Base-by-base conservation (phyloP, 1,140 invertebrate genomes). In the Periplaneta americana region DNA sequence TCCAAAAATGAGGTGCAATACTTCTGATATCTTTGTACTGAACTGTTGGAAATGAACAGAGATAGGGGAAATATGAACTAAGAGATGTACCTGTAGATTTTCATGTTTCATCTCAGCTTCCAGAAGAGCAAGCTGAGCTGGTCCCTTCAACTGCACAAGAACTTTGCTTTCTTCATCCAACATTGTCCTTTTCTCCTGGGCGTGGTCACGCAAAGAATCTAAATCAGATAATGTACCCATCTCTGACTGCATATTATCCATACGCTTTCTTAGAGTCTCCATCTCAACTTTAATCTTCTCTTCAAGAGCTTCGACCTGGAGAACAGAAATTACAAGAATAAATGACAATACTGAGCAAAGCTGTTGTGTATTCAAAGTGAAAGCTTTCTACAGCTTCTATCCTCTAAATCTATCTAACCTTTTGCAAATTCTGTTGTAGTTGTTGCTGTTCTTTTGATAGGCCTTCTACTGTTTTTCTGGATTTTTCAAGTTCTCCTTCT, bases 401-500 rank as follows among this genome's bases (percentile, higher is more conserved):
- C n/a, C n/a, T n/a, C n/a, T n/a, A n/a, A n/a, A n/a, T n/a, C n/a
- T n/a, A n/a, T 22, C 66, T 28, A n/a, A 88, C 88, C 83, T 88
- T 88, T 34, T 87, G 83, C 31, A 88, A 79, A 81, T 87, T 87
- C 32, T 85, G 82, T 34, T 85, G 83, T 32, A 92, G 85, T 83
- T 92, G 91, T 34, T 89, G 86, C 82, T 90, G 88, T 83, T 92
- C 90, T 85, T 87, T 85, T 77, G 88, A 87, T 35, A 92, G 84
- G 15, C 90, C 87, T 79, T 90, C 84, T 48, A 90, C 88, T 39
- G 91, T 92, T 31, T 87, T 86, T 83, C 90, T 87, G 18, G 90
- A 89, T 83, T 91, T 91, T 83, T 91, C 88, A 85, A 91, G 88
- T 84, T 92, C 91, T 57, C 87, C 89, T 84, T 90, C 90, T 84